These are phyloP conservation scores for Campodea augens DNA, from an alignment of 1,140 invertebrate genomes.

Conservation along the genomic window DNA sequence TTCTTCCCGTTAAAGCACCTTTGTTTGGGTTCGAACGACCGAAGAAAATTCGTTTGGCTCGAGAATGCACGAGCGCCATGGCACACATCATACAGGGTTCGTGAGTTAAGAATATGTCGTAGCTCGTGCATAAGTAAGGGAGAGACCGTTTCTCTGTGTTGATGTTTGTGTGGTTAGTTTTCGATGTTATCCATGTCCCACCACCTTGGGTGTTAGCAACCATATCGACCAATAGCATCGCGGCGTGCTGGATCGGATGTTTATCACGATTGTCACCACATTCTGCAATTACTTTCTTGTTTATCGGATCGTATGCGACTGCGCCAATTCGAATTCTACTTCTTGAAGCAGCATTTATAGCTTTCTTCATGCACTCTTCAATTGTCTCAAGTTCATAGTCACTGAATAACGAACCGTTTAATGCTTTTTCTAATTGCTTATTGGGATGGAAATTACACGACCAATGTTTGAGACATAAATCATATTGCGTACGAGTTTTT, in stretches of 20 bases:
- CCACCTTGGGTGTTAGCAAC: slow-evolving; percentile 64
- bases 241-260: slow-evolving; percentile 63
- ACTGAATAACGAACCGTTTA: slow-evolving; percentile 40
- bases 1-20: slow-evolving; percentile 48
- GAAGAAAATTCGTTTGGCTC: slow-evolving; percentile 67
- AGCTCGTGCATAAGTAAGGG: slow-evolving; percentile 75
- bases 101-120: slow-evolving; percentile 58
- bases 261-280: slow-evolving; percentile 33
- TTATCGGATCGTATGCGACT: slow-evolving; percentile 46
- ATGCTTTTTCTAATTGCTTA: slow-evolving; percentile 41
- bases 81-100: slow-evolving; percentile 89
- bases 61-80: slow-evolving; percentile 81
- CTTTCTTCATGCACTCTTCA: slow-evolving; percentile 36
- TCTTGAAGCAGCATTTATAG: slow-evolving; percentile 30
- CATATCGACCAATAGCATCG: slow-evolving; percentile 67
- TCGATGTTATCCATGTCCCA: slow-evolving; percentile 40
- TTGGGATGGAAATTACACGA: slow-evolving; percentile 66
- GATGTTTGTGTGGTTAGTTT: slow-evolving; percentile 11
- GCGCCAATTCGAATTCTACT: slow-evolving; percentile 26
- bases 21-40: slow-evolving; percentile 27
- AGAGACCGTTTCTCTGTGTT: not conserved
- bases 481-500: slow-evolving; percentile 44
- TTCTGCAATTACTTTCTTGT: slow-evolving; percentile 39
- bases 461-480: slow-evolving; percentile 43
- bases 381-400: slow-evolving; percentile 34